phyloP scores from a whole-genome alignment of 2,888 invertebrate genomes.

The Macaria notata region DNA sequence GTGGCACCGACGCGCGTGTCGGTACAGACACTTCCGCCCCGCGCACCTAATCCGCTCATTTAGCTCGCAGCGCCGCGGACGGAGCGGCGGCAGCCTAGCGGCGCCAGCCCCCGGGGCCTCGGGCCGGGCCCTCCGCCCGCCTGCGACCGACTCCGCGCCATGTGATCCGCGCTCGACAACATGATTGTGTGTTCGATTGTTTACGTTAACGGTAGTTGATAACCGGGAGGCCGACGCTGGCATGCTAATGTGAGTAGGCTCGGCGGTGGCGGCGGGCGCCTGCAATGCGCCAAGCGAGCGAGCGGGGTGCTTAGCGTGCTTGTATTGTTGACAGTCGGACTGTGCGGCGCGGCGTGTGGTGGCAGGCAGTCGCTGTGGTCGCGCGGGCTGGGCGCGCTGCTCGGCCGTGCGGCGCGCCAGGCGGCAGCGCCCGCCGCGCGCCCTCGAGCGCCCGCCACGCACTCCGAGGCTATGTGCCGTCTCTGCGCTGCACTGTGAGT shows the following conservation, averaged over 20 bases:
- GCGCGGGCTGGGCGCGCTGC: conserved; percentile 48
- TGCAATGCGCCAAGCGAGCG: conserved; percentile 74
- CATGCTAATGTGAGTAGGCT: conserved; percentile 79
- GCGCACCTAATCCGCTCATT: conserved; percentile 75
- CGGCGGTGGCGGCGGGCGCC: conserved; percentile 39
- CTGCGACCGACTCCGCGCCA: conserved; percentile 62
- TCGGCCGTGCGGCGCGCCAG: conserved; percentile 50
- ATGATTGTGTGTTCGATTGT: conserved; percentile 74
- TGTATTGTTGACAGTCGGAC: conserved; percentile 75
- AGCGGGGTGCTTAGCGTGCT: conserved; percentile 21
- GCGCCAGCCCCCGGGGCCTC: conserved; percentile 70
- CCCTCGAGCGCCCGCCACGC: too few relatives aligned
- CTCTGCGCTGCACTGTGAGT: conserved; percentile 80
- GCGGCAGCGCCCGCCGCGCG: conserved; percentile 66
- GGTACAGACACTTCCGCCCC: conserved; percentile 78
- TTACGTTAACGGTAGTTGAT: conserved; percentile 78
- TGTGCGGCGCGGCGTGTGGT: conserved; percentile 68
- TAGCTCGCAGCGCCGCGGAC: conserved; percentile 75
- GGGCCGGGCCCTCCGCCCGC: conserved; percentile 62
- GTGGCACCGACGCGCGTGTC: conserved; percentile 80
- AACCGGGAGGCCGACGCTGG: conserved; percentile 74
- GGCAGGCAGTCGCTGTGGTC: conserved; percentile 47
- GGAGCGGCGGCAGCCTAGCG: conserved; percentile 72
- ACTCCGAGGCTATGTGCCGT: conserved; percentile 82
- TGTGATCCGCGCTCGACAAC: conserved; percentile 63